Evolutionary conservation across 2,113 vertebrate species (phyloP), one percentile per base, ranked within the genome.

Genomic region (Microcebus murinus): DNA sequence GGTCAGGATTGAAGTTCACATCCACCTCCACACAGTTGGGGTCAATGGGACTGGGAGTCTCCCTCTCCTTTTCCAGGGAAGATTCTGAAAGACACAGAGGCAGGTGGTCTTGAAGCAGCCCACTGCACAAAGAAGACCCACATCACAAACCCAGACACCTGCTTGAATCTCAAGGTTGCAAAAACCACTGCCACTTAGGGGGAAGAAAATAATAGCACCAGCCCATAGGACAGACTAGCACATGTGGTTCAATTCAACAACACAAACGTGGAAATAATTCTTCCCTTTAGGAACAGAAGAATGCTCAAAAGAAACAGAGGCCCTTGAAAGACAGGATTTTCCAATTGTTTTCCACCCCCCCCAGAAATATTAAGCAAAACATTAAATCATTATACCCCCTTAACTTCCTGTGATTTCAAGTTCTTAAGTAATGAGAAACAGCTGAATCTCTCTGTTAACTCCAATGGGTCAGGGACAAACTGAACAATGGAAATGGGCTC

Each of bases 1-100:
- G 99, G 89, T 99, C 99, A 0, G 99, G 99, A 95, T 99, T 99
- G 98, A 99, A 99, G 97, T 99, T 99, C 67, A 99, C 98, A 76
- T 99, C 99, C 95, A 99, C 99, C 98, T 99, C 99, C 83, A 99
- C 99, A 65, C 99, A 99, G 6, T 99, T 99, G 34, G 99, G 99
- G 98, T 99, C 99, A 4, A 99, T 97, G 4, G 99, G 99, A 81
- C 99, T 99, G 59, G 99, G 99, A 0, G 99, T 99, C 97, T 98
- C 98, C 65, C 99, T 98, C 27, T 99, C 99, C 83, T 96, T 96
- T 85, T 99, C 99, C 79, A 98, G 97, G 90, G 98, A 98, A 76
- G 99, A 98, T 93, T 99, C 99, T 99, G 98, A 90, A 97, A 98
- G 96, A 98, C 57, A 98, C 36, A 96, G 80, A 85, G 85, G 67